Evolutionary conservation across 2,888 invertebrate species (phyloP).

Genomic region (Pterobdella sp.): DNA sequence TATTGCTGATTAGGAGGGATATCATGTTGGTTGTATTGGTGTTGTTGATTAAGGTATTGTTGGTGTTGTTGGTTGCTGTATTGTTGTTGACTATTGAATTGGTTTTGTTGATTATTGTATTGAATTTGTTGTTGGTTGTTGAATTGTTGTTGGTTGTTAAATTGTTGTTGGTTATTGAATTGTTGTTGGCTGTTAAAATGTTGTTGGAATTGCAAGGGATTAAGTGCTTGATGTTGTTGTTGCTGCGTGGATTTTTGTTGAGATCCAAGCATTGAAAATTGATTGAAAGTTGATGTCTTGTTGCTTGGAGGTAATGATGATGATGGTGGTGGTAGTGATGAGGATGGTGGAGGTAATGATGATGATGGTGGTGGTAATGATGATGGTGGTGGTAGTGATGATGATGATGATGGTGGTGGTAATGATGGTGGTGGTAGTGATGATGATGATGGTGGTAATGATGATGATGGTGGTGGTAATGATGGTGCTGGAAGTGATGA

Average conservation of each 20-base stretch:
- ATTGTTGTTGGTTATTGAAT: neutral
- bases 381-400: constrained; percentile 3
- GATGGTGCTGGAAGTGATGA: neutral
- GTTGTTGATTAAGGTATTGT: too few species aligned
- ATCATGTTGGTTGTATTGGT: too few species aligned
- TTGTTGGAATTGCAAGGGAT: too few species aligned
- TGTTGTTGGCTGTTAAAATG: too few species aligned
- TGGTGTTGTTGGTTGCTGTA: neutral
- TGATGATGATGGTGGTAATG: neutral
- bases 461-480: neutral
- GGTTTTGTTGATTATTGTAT: neutral
- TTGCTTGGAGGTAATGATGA: constrained; percentile 7
- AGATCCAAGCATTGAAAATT: neutral
- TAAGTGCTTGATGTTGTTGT: too few species aligned
- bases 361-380: constrained; percentile 3
- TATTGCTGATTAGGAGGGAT: too few species aligned
- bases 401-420: neutral
- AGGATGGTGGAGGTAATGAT: neutral
- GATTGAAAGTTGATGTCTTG: neutral
- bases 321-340: constrained; percentile 10
- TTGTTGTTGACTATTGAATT: neutral
- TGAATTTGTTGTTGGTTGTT: neutral
- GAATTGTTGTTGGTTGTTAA: neutral
- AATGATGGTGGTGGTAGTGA: neutral
- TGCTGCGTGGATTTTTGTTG: neutral